A percentile compares a stretch with the other conserved stretches of the same genome.
Conservation (phyloP, 2,888 invertebrate genomes). For the Zeuzera pyrina region DNA sequence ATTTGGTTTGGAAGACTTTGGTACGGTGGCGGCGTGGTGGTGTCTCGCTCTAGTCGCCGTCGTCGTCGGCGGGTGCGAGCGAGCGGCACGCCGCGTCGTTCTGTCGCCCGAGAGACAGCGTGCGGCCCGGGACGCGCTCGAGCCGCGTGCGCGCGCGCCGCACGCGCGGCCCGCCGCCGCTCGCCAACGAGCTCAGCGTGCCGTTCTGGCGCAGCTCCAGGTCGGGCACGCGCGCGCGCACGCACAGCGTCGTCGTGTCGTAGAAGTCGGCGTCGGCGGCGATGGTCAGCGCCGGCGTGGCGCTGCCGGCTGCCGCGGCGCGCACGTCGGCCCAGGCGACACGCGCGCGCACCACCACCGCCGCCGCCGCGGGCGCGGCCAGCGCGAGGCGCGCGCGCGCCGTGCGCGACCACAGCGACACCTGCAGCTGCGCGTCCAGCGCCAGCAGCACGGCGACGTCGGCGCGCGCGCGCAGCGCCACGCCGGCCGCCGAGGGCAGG, state of each 20-base stretch:
- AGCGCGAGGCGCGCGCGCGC: slow-evolving; percentile 20
- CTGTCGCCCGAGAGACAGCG: slow-evolving; percentile 33
- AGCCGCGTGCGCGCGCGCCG: slow-evolving; percentile 13
- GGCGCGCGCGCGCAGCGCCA: slow-evolving; percentile 11
- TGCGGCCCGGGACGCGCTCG: slow-evolving; percentile 15
- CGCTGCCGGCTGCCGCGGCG: slow-evolving; percentile 13
- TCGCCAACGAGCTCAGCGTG: slow-evolving; percentile 10
- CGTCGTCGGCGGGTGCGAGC: slow-evolving; percentile 22
- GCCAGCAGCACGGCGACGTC: slow-evolving; percentile 19
- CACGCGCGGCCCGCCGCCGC: slow-evolving; percentile 12
- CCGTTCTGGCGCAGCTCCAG: slow-evolving; percentile 11
- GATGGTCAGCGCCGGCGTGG: slow-evolving; percentile 29
- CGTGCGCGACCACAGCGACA: slow-evolving; percentile 29
- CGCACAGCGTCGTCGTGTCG: slow-evolving; percentile 40
- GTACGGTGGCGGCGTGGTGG: no score
- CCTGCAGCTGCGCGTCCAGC: slow-evolving; percentile 25
- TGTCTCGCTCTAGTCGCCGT: no score
- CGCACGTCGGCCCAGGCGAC: slow-evolving; percentile 11
- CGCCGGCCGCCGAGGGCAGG: slow-evolving; percentile 16
- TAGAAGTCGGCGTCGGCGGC: slow-evolving; percentile 48
- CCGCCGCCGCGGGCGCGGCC: slow-evolving; percentile 17
- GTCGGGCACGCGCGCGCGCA: slow-evolving; percentile 27
- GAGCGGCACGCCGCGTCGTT: slow-evolving; percentile 39
- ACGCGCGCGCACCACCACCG: slow-evolving; percentile 16
- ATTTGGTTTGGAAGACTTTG: no score